These are phyloP conservation scores for Pionites leucogaster DNA, from an alignment of 2,113 vertebrate genomes.

Conservation along the genomic window DNA sequence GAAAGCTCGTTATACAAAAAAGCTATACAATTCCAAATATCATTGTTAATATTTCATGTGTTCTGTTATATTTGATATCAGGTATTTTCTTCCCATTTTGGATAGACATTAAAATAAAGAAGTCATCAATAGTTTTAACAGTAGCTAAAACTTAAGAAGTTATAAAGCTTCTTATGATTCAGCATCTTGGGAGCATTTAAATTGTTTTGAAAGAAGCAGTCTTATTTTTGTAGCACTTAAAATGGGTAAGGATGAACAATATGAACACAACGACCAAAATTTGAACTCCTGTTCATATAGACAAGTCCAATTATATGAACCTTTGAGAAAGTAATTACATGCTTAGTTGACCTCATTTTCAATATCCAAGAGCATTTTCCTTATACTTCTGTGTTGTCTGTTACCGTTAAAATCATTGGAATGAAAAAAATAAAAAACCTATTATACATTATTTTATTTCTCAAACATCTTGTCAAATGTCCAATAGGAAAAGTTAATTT, in stretches of 20 bases:
- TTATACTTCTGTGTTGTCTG: neutral
- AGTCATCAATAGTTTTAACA: neutral
- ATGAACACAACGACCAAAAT: neutral
- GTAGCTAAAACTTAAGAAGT: neutral
- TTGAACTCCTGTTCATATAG: neutral
- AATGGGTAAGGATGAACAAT: neutral
- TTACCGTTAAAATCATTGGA: neutral
- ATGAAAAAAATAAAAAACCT: neutral
- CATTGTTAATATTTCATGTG: neutral
- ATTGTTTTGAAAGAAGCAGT: neutral
- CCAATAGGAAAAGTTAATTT: conserved; percentile 7
- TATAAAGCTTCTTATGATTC: neutral
- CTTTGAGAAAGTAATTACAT: conserved; percentile 8
- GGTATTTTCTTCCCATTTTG: neutral
- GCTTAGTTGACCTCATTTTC: neutral
- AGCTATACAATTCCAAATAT: neutral
- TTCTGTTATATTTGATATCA: neutral
- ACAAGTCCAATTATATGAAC: neutral
- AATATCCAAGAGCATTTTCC: neutral
- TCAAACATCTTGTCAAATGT: neutral
- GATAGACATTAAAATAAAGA: neutral
- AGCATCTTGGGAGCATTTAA: neutral
- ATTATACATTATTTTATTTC: neutral
- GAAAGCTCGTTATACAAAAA: neutral
- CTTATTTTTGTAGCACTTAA: neutral